Conservation (phyloP, 1,140 invertebrate species). For the Drosophila punjabiensis region DNA sequence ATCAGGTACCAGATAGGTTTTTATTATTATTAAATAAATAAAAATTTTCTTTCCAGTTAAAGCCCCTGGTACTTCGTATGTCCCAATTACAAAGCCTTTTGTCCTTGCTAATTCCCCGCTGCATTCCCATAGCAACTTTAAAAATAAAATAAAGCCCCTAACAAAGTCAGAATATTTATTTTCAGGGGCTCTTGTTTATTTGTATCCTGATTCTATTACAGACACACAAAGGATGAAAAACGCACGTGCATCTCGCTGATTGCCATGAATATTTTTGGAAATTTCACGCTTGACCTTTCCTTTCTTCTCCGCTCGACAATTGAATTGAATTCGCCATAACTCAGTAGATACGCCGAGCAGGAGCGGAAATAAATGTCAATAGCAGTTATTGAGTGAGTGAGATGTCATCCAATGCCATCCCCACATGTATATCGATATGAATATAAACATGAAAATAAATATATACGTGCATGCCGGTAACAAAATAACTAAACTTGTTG, state of each 20-base stretch:
- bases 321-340: conserved; percentile 23
- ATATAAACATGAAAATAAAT: conserved; percentile 24
- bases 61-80: not conserved
- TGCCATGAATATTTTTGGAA: conserved; percentile 38
- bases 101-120: not conserved
- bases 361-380: conserved; percentile 38
- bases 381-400: conserved; percentile 8
- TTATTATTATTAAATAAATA: too few species aligned
- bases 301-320: conserved; percentile 8
- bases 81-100: not conserved
- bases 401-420: conserved; percentile 21
- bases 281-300: conserved; percentile 42
- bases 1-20: too few species aligned
- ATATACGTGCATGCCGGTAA: conserved; percentile 42
- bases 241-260: conserved; percentile 11
- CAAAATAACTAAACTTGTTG: conserved; percentile 46
- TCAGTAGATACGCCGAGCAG: conserved; percentile 1
- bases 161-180: conserved; percentile 13
- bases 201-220: conserved; percentile 15
- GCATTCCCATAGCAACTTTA: not conserved
- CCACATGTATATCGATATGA: conserved; percentile 32
- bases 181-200: conserved; percentile 3
- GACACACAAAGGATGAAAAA: not conserved
- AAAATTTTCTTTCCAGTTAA: not conserved
- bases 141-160: not conserved